Base-by-base conservation (phyloP, 2,888 invertebrate species). In the Itoplectis maculator region DNA sequence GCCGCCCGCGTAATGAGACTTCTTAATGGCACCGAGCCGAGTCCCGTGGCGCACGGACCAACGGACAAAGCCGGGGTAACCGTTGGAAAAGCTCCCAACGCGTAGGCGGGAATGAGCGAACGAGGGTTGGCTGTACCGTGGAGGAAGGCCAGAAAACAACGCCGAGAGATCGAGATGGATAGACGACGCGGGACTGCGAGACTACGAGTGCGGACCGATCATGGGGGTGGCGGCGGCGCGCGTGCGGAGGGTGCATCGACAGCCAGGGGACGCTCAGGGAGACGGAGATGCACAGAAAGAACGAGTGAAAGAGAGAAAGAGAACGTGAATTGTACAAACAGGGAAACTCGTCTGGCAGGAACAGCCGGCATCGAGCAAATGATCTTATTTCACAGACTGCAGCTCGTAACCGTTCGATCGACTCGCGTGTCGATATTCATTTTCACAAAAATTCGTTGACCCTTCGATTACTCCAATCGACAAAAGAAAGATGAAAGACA, bases 261-360 rank as follows among this genome's bases (percentile, higher is more conserved):
- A 75, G 66, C 18, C 61, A 59, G 72, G 85, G 83, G 76, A 56
- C 61, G 74, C 70, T 79, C 3, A 29, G 78, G 42, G 82, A 56
- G 73, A 79, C 73, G 81, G 63, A 78, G 75, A 66, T n/a, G n/a
- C n/a, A n/a, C n/a, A 68, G 72, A 76, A 79, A 73, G 74, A 75
- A 77, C 77, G 54, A 65, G 29, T 7, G 18, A 61, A 15, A 9
- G 61, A 54, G 20, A 54, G n/a, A 45, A 20, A 54, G 84, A 83
- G 78, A 81, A 84, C 81, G 86, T 85, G 84, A 88, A 89, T 90
- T 89, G 89, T 89, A 88, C 87, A 89, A 90, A 89, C 87, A 89
- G 88, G 89, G 88, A 89, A 89, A 88, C 37, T 37, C 35, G 59
- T 29, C 56, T 56, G 56, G 23, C 84, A 84, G 85, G 82, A 84